Percentiles rank a stretch among this genome's conserved stretches.
Conservation (phyloP, 1,140 invertebrate species). For the Bombus polaris region DNA sequence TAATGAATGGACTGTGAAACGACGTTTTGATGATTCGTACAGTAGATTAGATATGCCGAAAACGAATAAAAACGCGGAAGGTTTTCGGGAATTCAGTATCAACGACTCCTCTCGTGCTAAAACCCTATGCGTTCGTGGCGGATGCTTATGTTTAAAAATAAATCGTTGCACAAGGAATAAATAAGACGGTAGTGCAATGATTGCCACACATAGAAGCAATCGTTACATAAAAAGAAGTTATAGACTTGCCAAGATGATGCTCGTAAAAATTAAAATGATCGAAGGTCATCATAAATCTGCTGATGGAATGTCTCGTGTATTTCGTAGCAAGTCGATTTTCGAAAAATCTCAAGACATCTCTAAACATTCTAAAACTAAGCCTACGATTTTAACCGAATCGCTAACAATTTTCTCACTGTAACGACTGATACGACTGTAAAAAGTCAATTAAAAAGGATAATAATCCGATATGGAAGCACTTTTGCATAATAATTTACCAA, state of each 20-base stretch:
- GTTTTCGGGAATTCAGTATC: not conserved
- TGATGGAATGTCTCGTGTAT: not conserved
- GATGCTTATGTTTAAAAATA: not conserved
- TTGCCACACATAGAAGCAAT: not conserved
- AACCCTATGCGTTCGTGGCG: not conserved
- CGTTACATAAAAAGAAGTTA: slow-evolving; percentile 53
- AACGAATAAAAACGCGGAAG: not conserved
- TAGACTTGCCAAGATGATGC: not conserved
- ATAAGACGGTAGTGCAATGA: slow-evolving; percentile 26
- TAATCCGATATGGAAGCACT: too few species aligned
- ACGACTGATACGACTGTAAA: too few species aligned
- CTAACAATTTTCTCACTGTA: too few species aligned
- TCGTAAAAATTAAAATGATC: slow-evolving; percentile 12
- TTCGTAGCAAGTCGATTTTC: not conserved
- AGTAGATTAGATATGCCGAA: not conserved
- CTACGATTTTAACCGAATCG: too few species aligned
- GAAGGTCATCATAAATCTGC: not conserved
- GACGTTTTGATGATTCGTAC: not conserved
- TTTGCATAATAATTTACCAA: too few species aligned
- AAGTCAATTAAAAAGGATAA: too few species aligned
- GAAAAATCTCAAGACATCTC: not conserved
- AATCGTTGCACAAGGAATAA: slow-evolving; percentile 43
- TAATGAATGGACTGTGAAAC: not conserved
- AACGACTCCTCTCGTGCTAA: not conserved
- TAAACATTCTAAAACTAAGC: not conserved